Evolutionary conservation across 2,888 invertebrate species (phyloP).

Genomic region (Drosophila mimica): DNA sequence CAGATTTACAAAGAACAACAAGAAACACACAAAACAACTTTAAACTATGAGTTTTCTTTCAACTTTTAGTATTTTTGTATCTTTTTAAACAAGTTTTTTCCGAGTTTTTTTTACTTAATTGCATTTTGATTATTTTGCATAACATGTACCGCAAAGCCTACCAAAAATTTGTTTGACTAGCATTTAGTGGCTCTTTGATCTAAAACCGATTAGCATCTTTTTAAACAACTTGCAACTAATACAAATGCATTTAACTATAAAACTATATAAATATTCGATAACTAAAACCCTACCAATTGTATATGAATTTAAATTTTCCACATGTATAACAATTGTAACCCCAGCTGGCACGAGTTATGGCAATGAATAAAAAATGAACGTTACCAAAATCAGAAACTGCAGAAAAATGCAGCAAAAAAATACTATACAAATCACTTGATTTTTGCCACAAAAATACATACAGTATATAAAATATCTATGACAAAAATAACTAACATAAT

Average conservation of each 20-base stretch:
- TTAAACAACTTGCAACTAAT: slow-evolving; percentile 61
- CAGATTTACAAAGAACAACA: slow-evolving; percentile 46
- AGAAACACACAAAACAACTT: slow-evolving; percentile 34
- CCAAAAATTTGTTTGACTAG: slow-evolving; percentile 69
- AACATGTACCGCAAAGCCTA: slow-evolving; percentile 68
- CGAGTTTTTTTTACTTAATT: slow-evolving; percentile 49
- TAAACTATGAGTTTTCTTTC: slow-evolving; percentile 23
- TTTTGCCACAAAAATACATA: slow-evolving; percentile 27
- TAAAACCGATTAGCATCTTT: slow-evolving; percentile 69
- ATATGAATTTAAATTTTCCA: slow-evolving; percentile 62
- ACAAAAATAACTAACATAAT: slow-evolving; percentile 15
- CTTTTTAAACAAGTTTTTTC: slow-evolving; percentile 23
- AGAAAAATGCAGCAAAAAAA: slow-evolving; percentile 47
- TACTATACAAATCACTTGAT: slow-evolving; percentile 15
- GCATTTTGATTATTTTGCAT: slow-evolving; percentile 77
- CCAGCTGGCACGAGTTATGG: slow-evolving; percentile 86
- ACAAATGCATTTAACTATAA: slow-evolving; percentile 41
- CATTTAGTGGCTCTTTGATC: slow-evolving; percentile 74
- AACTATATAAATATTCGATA: slow-evolving; percentile 38
- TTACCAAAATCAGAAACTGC: slow-evolving; percentile 41
- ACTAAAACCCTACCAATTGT: slow-evolving; percentile 54
- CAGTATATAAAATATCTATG: slow-evolving; percentile 16
- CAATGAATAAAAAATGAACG: slow-evolving; percentile 66
- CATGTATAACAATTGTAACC: slow-evolving; percentile 80
- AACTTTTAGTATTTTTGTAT: slow-evolving; percentile 10